Percentiles rank a stretch among this genome's conserved stretches.
phyloP scores from a whole-genome alignment of 2,888 invertebrate genomes.

The Charanyca ferruginea region DNA sequence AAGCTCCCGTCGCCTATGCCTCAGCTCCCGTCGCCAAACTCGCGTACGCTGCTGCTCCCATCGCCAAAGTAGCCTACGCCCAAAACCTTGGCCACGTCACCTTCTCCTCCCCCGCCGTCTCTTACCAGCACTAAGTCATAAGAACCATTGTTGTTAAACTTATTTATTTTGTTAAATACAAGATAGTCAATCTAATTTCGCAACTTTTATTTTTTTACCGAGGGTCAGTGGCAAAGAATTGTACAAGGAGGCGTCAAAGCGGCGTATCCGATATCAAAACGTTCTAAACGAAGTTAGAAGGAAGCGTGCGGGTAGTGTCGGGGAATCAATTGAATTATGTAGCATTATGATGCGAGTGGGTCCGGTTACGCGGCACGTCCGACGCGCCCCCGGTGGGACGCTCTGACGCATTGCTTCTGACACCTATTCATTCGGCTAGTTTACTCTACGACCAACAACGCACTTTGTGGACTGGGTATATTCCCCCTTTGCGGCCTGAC shows the following conservation, averaged over 20 bases:
- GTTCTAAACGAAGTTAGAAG: constrained; percentile 89
- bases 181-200: constrained; percentile 69
- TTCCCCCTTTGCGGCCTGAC: constrained; percentile 64
- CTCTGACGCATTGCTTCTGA: constrained; percentile 87
- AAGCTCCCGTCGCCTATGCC: constrained; percentile 74
- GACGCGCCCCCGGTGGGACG: constrained; percentile 75
- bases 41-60: constrained; percentile 66
- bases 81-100: constrained; percentile 75
- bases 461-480: constrained; percentile 57
- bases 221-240: constrained; percentile 79
- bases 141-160: constrained; percentile 65
- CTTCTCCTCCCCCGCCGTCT: constrained; percentile 81
- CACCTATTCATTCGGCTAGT: constrained; percentile 87
- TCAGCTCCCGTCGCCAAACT: constrained; percentile 68
- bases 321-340: constrained; percentile 91
- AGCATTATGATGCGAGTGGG: constrained; percentile 88
- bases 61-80: constrained; percentile 70
- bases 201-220: constrained; percentile 75
- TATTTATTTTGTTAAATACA: constrained; percentile 83
- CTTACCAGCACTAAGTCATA: constrained; percentile 84
- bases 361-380: constrained; percentile 88
- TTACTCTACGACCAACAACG: constrained; percentile 73
- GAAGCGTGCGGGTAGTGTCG: constrained; percentile 90
- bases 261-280: constrained; percentile 90
- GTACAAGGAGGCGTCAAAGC: constrained; percentile 86